Percentiles rank a stretch among this genome's conserved stretches.
Evolutionary conservation across 30 jellyfish, hydroid and myxozoan species (phyloP).

Genomic region (Pseudorhiza aurosa): DNA sequence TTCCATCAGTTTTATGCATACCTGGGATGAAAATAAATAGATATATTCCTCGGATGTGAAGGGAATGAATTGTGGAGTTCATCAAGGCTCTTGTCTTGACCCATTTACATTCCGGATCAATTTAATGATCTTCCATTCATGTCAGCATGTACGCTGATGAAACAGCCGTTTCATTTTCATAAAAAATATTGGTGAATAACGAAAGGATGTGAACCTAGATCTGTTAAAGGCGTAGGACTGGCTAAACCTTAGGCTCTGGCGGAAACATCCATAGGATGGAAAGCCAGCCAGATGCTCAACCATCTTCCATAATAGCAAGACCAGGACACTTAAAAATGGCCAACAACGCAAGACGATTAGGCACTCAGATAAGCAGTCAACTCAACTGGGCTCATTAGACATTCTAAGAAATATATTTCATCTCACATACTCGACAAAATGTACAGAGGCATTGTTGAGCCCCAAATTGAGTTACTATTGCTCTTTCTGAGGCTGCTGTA

Average conservation of each 20-base stretch:
- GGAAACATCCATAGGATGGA: constrained; percentile 52
- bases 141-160: too few species aligned
- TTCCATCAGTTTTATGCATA: not conserved
- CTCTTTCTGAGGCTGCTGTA: constrained; percentile 44
- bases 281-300: constrained; percentile 43
- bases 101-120: too few species aligned
- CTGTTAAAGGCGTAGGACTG: too few species aligned
- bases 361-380: constrained; percentile 29
- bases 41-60: too few species aligned
- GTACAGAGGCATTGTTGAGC: constrained; percentile 2
- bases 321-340: constrained; percentile 17
- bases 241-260: constrained; percentile 31
- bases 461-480: constrained; percentile 48
- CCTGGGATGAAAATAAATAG: not conserved
- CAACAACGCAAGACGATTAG: constrained; percentile 18
- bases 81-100: too few species aligned
- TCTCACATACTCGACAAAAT: constrained; percentile 9
- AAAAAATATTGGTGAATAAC: too few species aligned
- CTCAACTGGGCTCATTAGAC: constrained; percentile 24
- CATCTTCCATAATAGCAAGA: constrained; percentile 6
- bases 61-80: too few species aligned
- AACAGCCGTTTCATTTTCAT: too few species aligned
- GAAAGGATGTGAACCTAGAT: too few species aligned
- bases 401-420: constrained; percentile 18
- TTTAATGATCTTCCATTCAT: too few species aligned